A percentile compares a stretch with the other conserved stretches of the same genome.
Conservation (phyloP, 2,797 vertebrate genomes). For the Peromyscus aztecus region DNA sequence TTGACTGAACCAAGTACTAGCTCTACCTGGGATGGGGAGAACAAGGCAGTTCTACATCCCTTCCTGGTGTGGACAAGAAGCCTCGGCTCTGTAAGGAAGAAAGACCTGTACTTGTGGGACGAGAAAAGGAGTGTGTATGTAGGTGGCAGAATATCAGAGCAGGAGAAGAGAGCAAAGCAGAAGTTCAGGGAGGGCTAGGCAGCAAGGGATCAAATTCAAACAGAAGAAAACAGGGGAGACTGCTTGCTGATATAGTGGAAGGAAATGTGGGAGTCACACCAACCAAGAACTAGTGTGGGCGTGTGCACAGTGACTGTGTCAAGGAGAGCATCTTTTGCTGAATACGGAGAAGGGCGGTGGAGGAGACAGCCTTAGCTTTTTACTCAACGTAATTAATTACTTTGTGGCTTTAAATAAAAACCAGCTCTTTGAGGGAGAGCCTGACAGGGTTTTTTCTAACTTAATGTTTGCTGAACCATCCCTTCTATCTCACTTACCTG, state of each 20-base stretch:
- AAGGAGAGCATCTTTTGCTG: neutral
- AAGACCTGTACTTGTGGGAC: neutral
- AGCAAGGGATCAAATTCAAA: neutral
- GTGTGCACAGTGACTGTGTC: rapidly evolving
- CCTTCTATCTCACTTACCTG: constrained; percentile 84
- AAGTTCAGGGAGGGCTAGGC: neutral
- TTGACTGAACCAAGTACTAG: neutral
- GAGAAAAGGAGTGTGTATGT: neutral
- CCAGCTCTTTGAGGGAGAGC: constrained; percentile 74
- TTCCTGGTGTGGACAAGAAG: rapidly evolving
- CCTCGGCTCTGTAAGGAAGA: too few relatives aligned
- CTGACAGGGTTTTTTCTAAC: constrained; percentile 76
- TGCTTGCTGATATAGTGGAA: neutral
- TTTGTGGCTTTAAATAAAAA: constrained; percentile 83
- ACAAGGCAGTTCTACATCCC: neutral
- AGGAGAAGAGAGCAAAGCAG: neutral
- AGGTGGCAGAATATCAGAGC: neutral
- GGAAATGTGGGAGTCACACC: neutral
- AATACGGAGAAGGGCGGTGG: rapidly evolving
- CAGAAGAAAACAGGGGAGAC: neutral
- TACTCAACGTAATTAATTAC: constrained; percentile 83
- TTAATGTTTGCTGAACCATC: constrained; percentile 82
- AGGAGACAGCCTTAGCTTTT: constrained; percentile 65
- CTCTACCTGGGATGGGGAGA: neutral
- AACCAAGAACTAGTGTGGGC: neutral